Conservation (phyloP, 2,888 invertebrate genomes). For the Glaucopsyche alexis region DNA sequence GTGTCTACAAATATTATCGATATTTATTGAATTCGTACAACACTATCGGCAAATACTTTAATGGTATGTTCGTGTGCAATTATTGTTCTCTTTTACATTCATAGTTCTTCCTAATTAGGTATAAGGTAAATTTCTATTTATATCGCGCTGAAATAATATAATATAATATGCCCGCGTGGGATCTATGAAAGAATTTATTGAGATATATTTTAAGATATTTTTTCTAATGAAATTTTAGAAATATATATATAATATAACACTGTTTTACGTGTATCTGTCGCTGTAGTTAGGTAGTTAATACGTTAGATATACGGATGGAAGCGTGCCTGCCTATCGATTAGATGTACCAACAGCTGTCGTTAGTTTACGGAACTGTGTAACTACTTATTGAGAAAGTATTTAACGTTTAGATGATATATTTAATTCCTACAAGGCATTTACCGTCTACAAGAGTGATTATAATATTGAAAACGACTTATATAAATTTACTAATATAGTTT, state of each 20-base stretch:
- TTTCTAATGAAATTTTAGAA: slow-evolving; percentile 71
- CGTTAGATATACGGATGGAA: slow-evolving; percentile 51
- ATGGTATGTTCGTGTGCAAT: slow-evolving; percentile 68
- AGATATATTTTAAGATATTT: slow-evolving; percentile 79
- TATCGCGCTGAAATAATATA: slow-evolving; percentile 58
- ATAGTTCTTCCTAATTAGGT: slow-evolving; percentile 73
- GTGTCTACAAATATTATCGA: slow-evolving; percentile 32
- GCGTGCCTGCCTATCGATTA: slow-evolving; percentile 62
- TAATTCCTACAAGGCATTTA: slow-evolving; percentile 79
- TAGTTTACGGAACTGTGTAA: slow-evolving; percentile 49
- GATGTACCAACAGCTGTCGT: slow-evolving; percentile 47
- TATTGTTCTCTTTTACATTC: slow-evolving; percentile 66
- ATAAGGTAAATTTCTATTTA: slow-evolving; percentile 70
- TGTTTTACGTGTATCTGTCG: slow-evolving; percentile 72
- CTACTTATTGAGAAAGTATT: slow-evolving; percentile 50
- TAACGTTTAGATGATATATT: slow-evolving; percentile 62
- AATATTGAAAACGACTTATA: slow-evolving; percentile 63
- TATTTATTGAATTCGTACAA: slow-evolving; percentile 38
- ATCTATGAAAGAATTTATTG: slow-evolving; percentile 61
- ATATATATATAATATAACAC: slow-evolving; percentile 56
- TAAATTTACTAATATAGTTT: slow-evolving; percentile 65
- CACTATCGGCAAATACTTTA: slow-evolving; percentile 49
- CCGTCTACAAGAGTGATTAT: slow-evolving; percentile 74
- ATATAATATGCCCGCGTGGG: slow-evolving; percentile 57
- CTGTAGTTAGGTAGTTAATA: slow-evolving; percentile 62